Evolutionary conservation across 2,888 invertebrate genomes (phyloP), one percentile per base, ranked within the genome.

Genomic region (Drosophila subquinaria): DNA sequence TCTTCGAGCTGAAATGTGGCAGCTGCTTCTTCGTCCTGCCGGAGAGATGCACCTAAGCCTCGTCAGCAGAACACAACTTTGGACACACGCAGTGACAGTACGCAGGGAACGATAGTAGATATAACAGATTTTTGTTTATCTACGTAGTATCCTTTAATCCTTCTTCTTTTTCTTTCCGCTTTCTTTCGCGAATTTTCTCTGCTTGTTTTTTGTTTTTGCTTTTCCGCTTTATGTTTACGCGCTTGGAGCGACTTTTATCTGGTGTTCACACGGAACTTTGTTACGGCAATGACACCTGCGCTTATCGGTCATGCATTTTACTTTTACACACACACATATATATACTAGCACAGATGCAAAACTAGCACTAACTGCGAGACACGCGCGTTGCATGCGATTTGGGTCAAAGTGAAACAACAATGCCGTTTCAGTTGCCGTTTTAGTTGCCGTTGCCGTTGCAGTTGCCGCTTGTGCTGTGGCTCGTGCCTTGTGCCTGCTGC

Each of bases 371-470:
- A 53, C 27, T 30, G 35, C 10, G 27, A 59, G 27, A 63, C 48
- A 59, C 53, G 59, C 51, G 57, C 43, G 64, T 42, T 68, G 69
- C 55, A 36, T 79, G 63, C 79, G 81, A 84, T 84, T 83, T 84
- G 84, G 89, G 84, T 88, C 84, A 84, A 71, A 81, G 83, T 88
- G 83, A 76, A 81, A 71, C 72, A 82, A 74, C 79, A 88, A 82
- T 82, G 83, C 78, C 82, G 80, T 76, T 43, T 60, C 67, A 50
- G 64, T 74, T 74, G 62, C 56, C 59, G 45, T 56, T 62, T 23
- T 11, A 11, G 53, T 53, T 62, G 20, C 30, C 5, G 55, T 53
- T 55, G 62, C 42, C 27, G 40, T 27, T 56, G 55, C 11, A 30
- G 71, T 50, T 60, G 67, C 42, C 48, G 61, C 45, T 76, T 56